phyloP scores from a whole-genome alignment of 1,140 invertebrate species.

The Meloidogyne hapla region DNA sequence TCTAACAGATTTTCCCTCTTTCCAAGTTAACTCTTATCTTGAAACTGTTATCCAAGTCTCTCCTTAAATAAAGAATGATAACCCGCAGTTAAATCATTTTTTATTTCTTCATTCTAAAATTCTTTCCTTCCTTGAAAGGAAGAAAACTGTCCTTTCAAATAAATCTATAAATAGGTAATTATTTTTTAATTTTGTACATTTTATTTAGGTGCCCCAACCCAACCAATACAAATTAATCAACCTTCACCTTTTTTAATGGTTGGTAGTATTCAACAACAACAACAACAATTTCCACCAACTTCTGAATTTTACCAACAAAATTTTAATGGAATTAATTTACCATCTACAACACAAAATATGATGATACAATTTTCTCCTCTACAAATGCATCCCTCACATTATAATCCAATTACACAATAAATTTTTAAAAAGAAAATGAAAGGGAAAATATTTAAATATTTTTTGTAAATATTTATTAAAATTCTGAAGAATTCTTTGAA shows the following conservation, averaged over 20 bases:
- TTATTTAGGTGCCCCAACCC: neutral
- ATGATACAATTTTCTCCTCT: neutral
- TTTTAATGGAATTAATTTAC: conserved; percentile 6
- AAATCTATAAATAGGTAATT: too few relatives aligned
- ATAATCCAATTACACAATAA: neutral
- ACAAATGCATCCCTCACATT: neutral
- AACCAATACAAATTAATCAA: neutral
- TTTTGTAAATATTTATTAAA: too few relatives aligned
- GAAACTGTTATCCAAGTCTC: too few relatives aligned
- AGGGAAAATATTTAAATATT: neutral
- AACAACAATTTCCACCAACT: neutral
- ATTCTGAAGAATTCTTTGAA: too few relatives aligned
- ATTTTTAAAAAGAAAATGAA: neutral
- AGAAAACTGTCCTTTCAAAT: too few relatives aligned
- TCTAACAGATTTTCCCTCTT: too few relatives aligned
- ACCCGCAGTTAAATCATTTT: too few relatives aligned
- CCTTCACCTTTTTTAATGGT: neutral
- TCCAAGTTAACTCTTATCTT: too few relatives aligned
- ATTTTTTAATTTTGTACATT: too few relatives aligned
- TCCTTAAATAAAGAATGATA: too few relatives aligned
- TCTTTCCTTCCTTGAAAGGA: too few relatives aligned
- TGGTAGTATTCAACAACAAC: neutral
- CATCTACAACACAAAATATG: neutral
- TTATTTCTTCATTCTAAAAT: too few relatives aligned
- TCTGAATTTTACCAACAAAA: conserved; percentile 6